Evolutionary conservation across 2,888 invertebrate genomes (phyloP).

Genomic region (Andrena flavipes): DNA sequence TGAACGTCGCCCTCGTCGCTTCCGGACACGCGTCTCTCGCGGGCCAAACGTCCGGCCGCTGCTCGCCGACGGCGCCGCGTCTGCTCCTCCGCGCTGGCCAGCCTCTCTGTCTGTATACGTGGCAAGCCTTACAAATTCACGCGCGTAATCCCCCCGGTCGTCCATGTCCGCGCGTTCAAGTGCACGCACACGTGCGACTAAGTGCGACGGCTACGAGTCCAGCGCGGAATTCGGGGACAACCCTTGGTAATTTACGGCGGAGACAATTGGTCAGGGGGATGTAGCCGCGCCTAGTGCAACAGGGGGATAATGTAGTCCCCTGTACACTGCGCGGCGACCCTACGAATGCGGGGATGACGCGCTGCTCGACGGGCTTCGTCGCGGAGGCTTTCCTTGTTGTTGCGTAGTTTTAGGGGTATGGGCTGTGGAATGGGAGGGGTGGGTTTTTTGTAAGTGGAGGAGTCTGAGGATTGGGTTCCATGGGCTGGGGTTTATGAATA

Average conservation of each 20-base stretch:
- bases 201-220: slow-evolving; percentile 64
- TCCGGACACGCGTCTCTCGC: background rate
- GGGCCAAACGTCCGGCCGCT: background rate
- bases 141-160: slow-evolving; percentile 45
- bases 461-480: no score
- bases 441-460: no score
- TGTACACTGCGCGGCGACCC: slow-evolving; percentile 54
- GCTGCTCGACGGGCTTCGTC: slow-evolving; percentile 33
- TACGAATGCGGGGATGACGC: slow-evolving; percentile 35
- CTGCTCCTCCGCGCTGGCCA: background rate
- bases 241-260: slow-evolving; percentile 68
- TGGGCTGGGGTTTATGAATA: no score
- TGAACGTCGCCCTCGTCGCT: background rate
- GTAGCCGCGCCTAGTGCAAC: slow-evolving; percentile 54
- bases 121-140: slow-evolving; percentile 61
- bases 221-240: slow-evolving; percentile 64
- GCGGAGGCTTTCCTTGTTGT: slow-evolving; percentile 20
- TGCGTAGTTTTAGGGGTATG: no score
- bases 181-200: slow-evolving; percentile 69
- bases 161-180: slow-evolving; percentile 61
- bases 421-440: no score
- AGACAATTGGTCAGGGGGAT: slow-evolving; percentile 67
- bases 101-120: slow-evolving; percentile 15
- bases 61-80: background rate
- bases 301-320: slow-evolving; percentile 61